Evolutionary conservation across 1,140 invertebrate genomes (phyloP), one percentile per base, ranked within the genome.

Genomic region (Drosophila pectinifera): DNA sequence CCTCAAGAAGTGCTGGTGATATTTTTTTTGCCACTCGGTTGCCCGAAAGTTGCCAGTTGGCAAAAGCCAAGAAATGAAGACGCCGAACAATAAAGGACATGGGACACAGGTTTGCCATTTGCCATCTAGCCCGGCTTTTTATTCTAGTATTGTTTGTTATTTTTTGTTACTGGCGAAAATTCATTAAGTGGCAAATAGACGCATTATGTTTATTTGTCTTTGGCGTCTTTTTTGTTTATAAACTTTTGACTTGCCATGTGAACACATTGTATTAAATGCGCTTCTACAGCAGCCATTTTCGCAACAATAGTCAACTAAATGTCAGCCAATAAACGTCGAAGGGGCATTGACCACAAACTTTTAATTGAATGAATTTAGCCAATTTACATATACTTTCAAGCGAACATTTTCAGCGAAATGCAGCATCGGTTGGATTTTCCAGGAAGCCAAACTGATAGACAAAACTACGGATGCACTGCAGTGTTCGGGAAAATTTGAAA

Each of bases 121-220:
- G 67, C 58, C 53, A 48, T 48, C 48, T 39, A 38, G 24, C 11
- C 39, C 24, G 10, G 26, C 43, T 36, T 31, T 42, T 38, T 18
- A 5, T 34, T 31, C 16, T 24, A 46, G 49, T 61, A 42, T 38
- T 57, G 18, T 55, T 45, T 64, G 34, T 57, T 64, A 39, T 48
- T 45, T n/a, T 54, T 54, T 59, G 46, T 67, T 41, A 48, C 42
- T 41, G 38, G 45, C 49, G 28, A 65, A 65, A 65, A 79, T 88
- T 80, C 83, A 88, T 88, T 88, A 88, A 83, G 79, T 88, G 83
- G 76, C 84, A 88, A 83, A 88, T 80, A 88, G 79, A 83, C 84
- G 84, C 83, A 88, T 88, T 89, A 83, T 88, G 76, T 73, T 80
- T 65, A 63, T 64, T 69, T 48, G 57, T 51, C 22, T 55, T 65